Evolutionary conservation across 2,113 vertebrate genomes (phyloP).

Genomic region (Dasyurus viverrinus): DNA sequence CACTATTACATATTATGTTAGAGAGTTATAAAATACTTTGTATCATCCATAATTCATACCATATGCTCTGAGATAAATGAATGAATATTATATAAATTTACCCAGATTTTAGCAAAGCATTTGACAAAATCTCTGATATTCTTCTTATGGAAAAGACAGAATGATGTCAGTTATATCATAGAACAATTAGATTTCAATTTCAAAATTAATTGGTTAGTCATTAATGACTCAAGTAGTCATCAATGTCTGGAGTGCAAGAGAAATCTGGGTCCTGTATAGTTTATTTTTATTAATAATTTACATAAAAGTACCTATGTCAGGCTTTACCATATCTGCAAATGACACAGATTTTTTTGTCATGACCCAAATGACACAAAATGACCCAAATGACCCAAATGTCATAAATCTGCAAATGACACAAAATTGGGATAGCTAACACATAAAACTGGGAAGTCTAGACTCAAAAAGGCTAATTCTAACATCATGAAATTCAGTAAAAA

Average conservation of each 20-base stretch:
- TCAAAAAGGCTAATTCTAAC: neutral
- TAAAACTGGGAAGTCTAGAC: neutral
- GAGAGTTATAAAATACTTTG: neutral
- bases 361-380: too few relatives aligned
- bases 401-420: neutral
- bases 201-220: too few relatives aligned
- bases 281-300: neutral
- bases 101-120: neutral
- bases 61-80: neutral
- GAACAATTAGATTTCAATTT: neutral
- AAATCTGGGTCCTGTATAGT: neutral
- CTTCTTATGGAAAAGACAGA: neutral
- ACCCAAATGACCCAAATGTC: too few relatives aligned
- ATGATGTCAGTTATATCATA: neutral
- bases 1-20: neutral
- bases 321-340: neutral
- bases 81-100: neutral
- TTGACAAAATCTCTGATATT: neutral
- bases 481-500: neutral
- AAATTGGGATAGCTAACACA: neutral
- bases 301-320: neutral
- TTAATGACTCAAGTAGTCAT: neutral
- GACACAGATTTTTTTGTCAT: neutral
- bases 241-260: neutral
- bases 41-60: neutral